These are phyloP conservation scores for Cinclus cinclus DNA, from an alignment of 2,113 vertebrate species.

Conservation along the genomic window DNA sequence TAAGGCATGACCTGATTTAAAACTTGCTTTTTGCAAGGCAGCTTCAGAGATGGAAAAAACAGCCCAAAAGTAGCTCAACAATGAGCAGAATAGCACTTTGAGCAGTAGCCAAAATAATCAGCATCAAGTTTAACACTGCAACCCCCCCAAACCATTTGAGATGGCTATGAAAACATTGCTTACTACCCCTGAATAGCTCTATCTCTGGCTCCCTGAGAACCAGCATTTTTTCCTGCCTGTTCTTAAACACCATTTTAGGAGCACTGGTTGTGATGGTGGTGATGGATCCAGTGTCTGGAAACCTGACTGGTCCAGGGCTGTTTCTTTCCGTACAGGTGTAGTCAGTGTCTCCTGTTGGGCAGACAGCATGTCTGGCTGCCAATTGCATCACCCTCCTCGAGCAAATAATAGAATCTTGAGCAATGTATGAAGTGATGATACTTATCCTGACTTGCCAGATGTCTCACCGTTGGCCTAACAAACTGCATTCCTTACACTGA, in stretches of 20 bases:
- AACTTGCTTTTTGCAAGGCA: background rate
- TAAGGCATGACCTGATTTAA: background rate
- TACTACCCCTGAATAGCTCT: background rate
- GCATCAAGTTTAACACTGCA: background rate
- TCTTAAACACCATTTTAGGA: background rate
- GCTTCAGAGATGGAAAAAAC: background rate
- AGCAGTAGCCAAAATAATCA: background rate
- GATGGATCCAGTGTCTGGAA: background rate
- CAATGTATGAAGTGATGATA: background rate
- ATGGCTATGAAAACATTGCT: background rate
- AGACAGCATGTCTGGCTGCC: background rate
- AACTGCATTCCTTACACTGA: background rate
- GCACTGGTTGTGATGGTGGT: background rate
- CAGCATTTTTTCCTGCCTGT: background rate
- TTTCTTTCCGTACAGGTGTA: background rate
- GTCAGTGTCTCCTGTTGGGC: background rate
- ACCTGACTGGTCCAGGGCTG: background rate
- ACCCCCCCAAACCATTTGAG: background rate
- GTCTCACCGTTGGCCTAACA: background rate
- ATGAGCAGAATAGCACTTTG: background rate
- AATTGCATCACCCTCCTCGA: background rate
- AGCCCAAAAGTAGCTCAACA: background rate
- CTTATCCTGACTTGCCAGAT: background rate
- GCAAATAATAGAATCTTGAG: conserved; percentile 4
- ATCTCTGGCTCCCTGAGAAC: background rate